These are phyloP conservation scores for Diachasmimorpha longicaudata DNA, from an alignment of 1,140 invertebrate genomes.

Conservation along the genomic window DNA sequence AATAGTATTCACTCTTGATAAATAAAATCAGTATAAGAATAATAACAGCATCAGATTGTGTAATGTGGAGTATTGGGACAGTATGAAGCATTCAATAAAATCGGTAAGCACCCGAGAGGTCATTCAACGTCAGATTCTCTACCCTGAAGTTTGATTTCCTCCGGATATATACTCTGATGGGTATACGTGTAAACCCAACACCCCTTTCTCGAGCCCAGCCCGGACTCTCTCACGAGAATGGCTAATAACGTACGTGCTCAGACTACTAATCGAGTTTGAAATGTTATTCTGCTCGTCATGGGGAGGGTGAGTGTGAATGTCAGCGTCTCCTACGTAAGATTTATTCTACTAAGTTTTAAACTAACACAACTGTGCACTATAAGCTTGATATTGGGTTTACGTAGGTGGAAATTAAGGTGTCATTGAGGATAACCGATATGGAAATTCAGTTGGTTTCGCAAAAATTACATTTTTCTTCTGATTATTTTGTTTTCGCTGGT, in stretches of 20 bases:
- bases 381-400: not conserved
- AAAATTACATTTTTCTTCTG: no score
- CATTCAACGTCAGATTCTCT: not conserved
- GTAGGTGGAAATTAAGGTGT: not conserved
- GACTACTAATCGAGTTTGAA: slow-evolving; percentile 44
- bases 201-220: not conserved
- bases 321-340: not conserved
- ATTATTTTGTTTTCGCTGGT: no score
- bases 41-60: no score
- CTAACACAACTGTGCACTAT: not conserved
- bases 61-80: no score
- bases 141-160: slow-evolving; percentile 35
- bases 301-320: not conserved
- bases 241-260: slow-evolving; percentile 52
- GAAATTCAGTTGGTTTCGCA: no score
- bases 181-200: not conserved
- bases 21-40: no score
- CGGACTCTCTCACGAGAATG: slow-evolving; percentile 31
- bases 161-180: slow-evolving; percentile 20
- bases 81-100: not conserved
- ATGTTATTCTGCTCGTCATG: slow-evolving; percentile 5
- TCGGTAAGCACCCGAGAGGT: not conserved
- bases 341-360: slow-evolving; percentile 2
- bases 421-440: not conserved
- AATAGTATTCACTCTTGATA: not conserved